A percentile compares a stretch with the other conserved stretches of the same genome.
Conservation (phyloP, 64 coral and sea anemone species). For the Montipora cactus region DNA sequence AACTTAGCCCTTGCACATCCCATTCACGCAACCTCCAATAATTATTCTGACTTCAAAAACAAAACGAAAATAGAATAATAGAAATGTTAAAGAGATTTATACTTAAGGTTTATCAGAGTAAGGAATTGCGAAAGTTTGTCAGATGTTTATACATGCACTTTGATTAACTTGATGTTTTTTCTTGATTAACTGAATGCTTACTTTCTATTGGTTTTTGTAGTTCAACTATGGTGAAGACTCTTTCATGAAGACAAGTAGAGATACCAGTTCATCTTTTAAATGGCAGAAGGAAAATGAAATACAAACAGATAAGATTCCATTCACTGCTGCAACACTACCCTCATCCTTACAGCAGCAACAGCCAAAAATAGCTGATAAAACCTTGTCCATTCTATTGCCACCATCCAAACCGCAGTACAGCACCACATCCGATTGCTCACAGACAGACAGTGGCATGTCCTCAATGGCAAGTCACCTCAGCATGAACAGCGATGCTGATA, state of each 20-base stretch:
- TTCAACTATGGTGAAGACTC: background rate
- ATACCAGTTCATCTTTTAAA: background rate
- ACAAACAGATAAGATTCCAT: constrained; percentile 23
- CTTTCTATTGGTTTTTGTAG: background rate
- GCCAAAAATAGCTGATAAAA: constrained; percentile 8
- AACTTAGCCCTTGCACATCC: too few species aligned
- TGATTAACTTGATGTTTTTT: background rate
- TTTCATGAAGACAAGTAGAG: constrained; percentile 2
- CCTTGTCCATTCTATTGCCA: background rate
- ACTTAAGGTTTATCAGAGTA: too few species aligned
- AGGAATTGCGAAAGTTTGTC: too few species aligned
- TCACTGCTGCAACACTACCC: background rate
- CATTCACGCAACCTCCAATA: too few species aligned
- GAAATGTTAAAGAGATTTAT: too few species aligned
- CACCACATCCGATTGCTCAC: background rate
- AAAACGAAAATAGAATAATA: too few species aligned
- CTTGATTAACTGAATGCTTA: background rate
- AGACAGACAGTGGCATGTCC: constrained; percentile 48
- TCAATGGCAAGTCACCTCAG: constrained; percentile 26
- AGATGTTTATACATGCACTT: too few species aligned
- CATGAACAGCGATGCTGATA: constrained; percentile 17
- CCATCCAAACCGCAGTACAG: background rate
- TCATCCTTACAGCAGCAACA: constrained; percentile 31
- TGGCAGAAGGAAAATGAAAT: background rate
- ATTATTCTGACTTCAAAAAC: too few species aligned